These are phyloP conservation scores for Steatornis caripensis DNA, from an alignment of 2,113 vertebrate genomes.

Conservation along the genomic window DNA sequence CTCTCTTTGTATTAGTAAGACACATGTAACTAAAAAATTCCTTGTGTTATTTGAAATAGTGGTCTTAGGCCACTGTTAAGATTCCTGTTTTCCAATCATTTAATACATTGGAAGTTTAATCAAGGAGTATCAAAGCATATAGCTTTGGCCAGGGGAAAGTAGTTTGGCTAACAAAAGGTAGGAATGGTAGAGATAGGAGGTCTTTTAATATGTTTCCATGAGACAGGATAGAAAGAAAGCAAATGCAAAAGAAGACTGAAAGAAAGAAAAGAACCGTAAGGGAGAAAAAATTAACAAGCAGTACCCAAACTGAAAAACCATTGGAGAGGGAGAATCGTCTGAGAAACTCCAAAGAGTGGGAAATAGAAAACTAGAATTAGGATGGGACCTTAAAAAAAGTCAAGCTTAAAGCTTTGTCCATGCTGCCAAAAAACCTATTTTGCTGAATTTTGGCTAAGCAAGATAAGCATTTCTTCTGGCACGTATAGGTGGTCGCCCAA, in stretches of 20 bases:
- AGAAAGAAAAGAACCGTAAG: neutral
- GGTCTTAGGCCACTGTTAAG: neutral
- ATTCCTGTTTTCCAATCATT: neutral
- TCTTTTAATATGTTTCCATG: neutral
- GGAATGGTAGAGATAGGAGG: neutral
- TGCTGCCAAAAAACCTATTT: constrained; percentile 34
- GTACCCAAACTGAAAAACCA: neutral
- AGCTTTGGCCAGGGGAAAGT: neutral
- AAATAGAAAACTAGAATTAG: constrained; percentile 34
- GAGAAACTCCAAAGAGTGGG: neutral
- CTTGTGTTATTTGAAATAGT: neutral
- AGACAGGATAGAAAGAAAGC: neutral
- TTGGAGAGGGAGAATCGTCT: neutral
- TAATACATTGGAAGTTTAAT: neutral
- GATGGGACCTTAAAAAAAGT: neutral
- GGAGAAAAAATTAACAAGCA: neutral
- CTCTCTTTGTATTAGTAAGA: neutral
- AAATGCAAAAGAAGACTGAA: neutral
- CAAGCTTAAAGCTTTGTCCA: neutral
- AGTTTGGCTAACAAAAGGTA: neutral
- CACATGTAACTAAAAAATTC: neutral
- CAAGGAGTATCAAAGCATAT: neutral
- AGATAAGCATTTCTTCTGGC: constrained; percentile 55
- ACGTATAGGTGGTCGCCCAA: neutral
- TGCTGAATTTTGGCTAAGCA: constrained; percentile 17